Evolutionary conservation across 2,888 invertebrate species (phyloP), one percentile per base, ranked within the genome.

Genomic region (Athalia cordata): DNA sequence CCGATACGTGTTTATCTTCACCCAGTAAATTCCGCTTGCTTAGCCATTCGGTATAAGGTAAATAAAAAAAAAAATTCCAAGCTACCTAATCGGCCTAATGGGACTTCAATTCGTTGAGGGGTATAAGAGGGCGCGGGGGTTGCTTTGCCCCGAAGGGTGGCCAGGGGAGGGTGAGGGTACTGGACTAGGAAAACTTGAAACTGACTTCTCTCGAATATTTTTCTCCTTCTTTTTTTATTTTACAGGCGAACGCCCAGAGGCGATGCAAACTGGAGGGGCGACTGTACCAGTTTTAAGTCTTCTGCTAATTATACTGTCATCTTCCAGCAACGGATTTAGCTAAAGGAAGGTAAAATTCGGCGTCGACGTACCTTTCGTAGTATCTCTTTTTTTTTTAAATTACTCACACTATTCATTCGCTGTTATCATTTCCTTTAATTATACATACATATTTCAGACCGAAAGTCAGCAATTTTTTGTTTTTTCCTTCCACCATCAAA

Each of bases 301-400:
- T 8, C 61, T 75, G 75, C 75, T 75, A 75, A 75, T 75, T 75
- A 45, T 75, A 75, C 62, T 64, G 64, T 75, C 75, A 75, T 75
- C 75, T 75, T 75, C 75, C 49, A 75, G 75, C 75, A 75, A 75
- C 62, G 75, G 75, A 9, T 64, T 75, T 57, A 75, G 75, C 52
- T 75, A 52, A 75, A 62, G 49, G 55, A 7, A 49, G 29, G 49
- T 52, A 43, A 68, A 59, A 7, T 13, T 72, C 47, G 43, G 45
- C 59, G 57, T 72, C n/a, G 62, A 43, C 43, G 47, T 13, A 59
- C 45, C 59, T 57, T 47, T 59, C 52, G 15, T 13, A 72, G 59
- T 72, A 45, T 72, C 59, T 47, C 59, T 43, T 72, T 72, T 45
- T 43, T 72, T 72, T 45, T 47, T 1, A 72, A 47, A 47, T 45